Conservation (phyloP, 2,888 invertebrate species). For the Archips xylosteana region DNA sequence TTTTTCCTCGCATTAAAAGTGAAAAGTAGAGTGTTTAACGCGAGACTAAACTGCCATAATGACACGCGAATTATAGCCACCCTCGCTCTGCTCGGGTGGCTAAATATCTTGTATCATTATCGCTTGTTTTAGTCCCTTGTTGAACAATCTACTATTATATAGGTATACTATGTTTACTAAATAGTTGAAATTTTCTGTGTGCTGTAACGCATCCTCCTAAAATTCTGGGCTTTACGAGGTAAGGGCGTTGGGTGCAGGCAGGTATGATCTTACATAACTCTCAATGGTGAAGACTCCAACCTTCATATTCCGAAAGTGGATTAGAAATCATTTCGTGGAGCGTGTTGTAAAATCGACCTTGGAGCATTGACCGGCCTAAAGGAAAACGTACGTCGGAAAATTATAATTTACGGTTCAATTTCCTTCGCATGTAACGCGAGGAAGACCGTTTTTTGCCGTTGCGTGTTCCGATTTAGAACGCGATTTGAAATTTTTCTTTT, state of each 20-base stretch:
- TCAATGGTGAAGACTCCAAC: constrained; percentile 21
- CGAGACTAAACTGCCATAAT: too few relatives aligned
- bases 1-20: too few relatives aligned
- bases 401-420: constrained; percentile 52
- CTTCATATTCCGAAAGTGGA: constrained; percentile 47
- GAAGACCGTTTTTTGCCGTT: constrained; percentile 41
- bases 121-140: too few relatives aligned
- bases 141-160: too few relatives aligned
- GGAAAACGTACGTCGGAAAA: constrained; percentile 52
- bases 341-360: constrained; percentile 58
- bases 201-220: not conserved
- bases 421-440: constrained; percentile 60
- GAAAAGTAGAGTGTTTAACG: too few relatives aligned
- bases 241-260: not conserved
- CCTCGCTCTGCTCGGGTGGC: too few relatives aligned
- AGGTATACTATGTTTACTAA: too few relatives aligned
- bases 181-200: too few relatives aligned
- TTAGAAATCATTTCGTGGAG: constrained; percentile 55
- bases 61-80: too few relatives aligned
- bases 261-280: not conserved
- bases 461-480: constrained; percentile 57
- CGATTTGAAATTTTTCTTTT: constrained; percentile 49
- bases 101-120: too few relatives aligned
- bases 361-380: constrained; percentile 42
- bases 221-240: not conserved